These are phyloP conservation scores for Brachionus rotundiformis DNA, from an alignment of 1,140 invertebrate genomes.

Conservation along the genomic window DNA sequence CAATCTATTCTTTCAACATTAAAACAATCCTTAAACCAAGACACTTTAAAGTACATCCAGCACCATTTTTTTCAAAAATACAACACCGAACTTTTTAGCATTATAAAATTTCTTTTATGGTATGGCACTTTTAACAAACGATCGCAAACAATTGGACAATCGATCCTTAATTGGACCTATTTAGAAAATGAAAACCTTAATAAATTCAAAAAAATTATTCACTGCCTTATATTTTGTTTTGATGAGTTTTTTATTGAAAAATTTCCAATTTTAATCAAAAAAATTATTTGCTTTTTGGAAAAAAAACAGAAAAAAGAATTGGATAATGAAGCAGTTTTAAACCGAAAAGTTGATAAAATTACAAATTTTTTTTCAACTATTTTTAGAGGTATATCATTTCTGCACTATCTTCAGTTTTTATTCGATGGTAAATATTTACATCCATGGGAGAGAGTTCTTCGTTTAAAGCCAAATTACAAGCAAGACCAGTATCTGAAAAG, in stretches of 20 bases:
- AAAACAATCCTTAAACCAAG: constrained; percentile 13
- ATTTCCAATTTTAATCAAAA: constrained; percentile 1
- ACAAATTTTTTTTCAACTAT: neutral
- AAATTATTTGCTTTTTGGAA: neutral
- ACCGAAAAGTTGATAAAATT: constrained; percentile 1
- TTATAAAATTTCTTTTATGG: constrained; percentile 37
- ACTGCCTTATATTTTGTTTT: constrained; percentile 37
- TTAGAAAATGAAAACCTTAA: neutral
- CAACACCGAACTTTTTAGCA: constrained; percentile 5
- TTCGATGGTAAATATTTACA: constrained; percentile 33
- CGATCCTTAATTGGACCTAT: constrained; percentile 29
- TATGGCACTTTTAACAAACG: constrained; percentile 1
- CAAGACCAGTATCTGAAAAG: neutral
- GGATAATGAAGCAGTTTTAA: neutral
- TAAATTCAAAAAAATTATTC: neutral
- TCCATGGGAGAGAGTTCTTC: constrained; percentile 24
- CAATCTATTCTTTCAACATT: neutral
- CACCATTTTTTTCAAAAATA: constrained; percentile 21
- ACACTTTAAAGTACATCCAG: constrained; percentile 41
- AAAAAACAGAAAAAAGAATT: neutral
- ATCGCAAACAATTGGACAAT: constrained; percentile 26
- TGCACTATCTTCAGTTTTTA: constrained; percentile 22
- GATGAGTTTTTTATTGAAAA: constrained; percentile 26
- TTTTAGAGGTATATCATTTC: neutral
- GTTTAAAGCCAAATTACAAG: neutral